Percentiles rank a stretch among this genome's conserved stretches.
Conservation (phyloP, 1,140 invertebrate species). For the Sitodiplosis mosellana region DNA sequence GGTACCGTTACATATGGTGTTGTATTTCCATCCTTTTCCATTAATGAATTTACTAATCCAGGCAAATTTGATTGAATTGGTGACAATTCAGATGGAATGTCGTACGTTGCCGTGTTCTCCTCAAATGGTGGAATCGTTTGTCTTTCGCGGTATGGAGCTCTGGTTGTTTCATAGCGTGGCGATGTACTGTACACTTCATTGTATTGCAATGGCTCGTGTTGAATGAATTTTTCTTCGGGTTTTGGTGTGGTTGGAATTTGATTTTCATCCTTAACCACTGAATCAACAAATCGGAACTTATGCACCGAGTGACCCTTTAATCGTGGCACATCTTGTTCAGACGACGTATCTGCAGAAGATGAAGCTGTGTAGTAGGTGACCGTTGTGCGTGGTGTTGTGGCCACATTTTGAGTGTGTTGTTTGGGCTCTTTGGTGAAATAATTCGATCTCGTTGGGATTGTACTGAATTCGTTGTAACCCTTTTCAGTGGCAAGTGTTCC, state of each 20-base stretch:
- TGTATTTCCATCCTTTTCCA: slow-evolving; percentile 29
- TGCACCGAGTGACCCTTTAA: neutral
- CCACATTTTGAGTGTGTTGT: neutral
- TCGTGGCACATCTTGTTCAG: neutral
- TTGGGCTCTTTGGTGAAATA: neutral
- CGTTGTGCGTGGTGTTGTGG: neutral
- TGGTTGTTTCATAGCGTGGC: no score
- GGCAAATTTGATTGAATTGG: slow-evolving; percentile 33
- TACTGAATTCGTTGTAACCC: neutral
- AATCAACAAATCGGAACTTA: neutral
- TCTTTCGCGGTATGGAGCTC: no score
- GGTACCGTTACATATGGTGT: slow-evolving; percentile 23
- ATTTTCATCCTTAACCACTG: no score
- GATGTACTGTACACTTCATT: no score
- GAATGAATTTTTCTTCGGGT: no score
- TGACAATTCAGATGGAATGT: slow-evolving; percentile 24
- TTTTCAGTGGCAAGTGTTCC: neutral
- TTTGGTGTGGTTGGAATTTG: no score
- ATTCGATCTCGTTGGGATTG: neutral
- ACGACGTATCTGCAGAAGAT: slow-evolving; percentile 4
- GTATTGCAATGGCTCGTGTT: no score
- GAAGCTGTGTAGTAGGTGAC: neutral
- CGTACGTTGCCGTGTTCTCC: neutral
- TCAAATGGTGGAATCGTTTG: neutral
- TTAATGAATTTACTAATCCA: slow-evolving; percentile 36